A percentile compares a stretch with the other conserved stretches of the same genome.
phyloP scores from a whole-genome alignment of 2,888 invertebrate genomes.

The Glaucopsyche alexis region DNA sequence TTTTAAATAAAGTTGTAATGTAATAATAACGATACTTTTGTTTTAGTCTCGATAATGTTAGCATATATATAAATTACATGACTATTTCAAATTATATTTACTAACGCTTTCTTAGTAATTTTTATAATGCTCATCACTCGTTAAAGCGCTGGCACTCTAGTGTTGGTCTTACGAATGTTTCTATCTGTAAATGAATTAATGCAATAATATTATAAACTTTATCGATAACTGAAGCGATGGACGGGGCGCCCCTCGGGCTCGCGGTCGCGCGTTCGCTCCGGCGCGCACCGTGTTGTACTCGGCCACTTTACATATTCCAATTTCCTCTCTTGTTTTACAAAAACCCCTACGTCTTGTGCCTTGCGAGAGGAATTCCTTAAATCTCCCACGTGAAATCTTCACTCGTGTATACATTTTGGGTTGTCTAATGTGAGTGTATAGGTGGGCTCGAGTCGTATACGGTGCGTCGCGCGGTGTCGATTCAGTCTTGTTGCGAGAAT shows the following conservation, averaged over 20 bases:
- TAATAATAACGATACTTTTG: slow-evolving; percentile 74
- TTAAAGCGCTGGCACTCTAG: slow-evolving; percentile 78
- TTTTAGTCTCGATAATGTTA: slow-evolving; percentile 77
- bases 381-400: slow-evolving; percentile 37
- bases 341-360: slow-evolving; percentile 72
- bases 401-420: slow-evolving; percentile 30
- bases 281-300: slow-evolving; percentile 48
- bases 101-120: slow-evolving; percentile 75
- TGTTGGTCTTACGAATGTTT: slow-evolving; percentile 74
- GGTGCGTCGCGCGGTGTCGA: slow-evolving; percentile 66
- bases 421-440: slow-evolving; percentile 29
- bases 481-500: slow-evolving; percentile 79
- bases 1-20: slow-evolving; percentile 75
- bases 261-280: slow-evolving; percentile 40
- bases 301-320: slow-evolving; percentile 32
- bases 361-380: slow-evolving; percentile 51
- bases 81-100: slow-evolving; percentile 80
- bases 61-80: slow-evolving; percentile 74
- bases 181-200: slow-evolving; percentile 63
- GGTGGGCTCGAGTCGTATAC: slow-evolving; percentile 46
- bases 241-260: slow-evolving; percentile 51
- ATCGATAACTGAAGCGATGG: slow-evolving; percentile 45
- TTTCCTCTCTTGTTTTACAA: slow-evolving; percentile 43
- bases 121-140: slow-evolving; percentile 77
- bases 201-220: slow-evolving; percentile 52